Conservation (phyloP, 2,113 vertebrate genomes). For the Periophthalmus modestus region DNA sequence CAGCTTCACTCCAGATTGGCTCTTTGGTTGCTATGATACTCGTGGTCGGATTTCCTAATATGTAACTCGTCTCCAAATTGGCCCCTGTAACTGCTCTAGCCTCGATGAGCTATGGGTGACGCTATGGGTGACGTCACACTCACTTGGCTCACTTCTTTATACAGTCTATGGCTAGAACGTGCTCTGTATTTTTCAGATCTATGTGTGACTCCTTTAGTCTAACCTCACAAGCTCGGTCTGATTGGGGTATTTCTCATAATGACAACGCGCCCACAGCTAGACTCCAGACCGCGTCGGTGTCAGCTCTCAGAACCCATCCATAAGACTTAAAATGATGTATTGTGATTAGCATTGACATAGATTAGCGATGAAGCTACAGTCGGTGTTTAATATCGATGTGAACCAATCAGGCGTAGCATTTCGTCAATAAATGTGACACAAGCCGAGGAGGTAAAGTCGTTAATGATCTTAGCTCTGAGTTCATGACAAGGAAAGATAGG, state of each 20-base stretch:
- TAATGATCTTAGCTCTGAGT: no score
- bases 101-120: no score
- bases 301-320: conserved; percentile 41
- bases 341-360: conserved; percentile 52
- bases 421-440: background rate
- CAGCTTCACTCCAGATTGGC: no score
- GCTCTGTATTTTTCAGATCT: conserved; percentile 33
- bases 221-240: conserved; percentile 43
- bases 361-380: conserved; percentile 47
- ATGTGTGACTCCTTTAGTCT: conserved; percentile 14
- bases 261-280: conserved; percentile 35
- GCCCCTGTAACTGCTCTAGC: no score
- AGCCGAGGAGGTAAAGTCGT: background rate
- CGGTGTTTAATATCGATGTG: conserved; percentile 29
- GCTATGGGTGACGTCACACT: no score
- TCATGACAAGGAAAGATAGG: no score
- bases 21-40: no score
- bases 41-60: no score
- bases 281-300: conserved; percentile 21
- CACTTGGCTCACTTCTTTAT: no score
- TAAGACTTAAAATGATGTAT: conserved; percentile 55
- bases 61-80: no score
- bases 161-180: no score
- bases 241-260: conserved; percentile 73
- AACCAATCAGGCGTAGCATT: background rate